Conservation (phyloP, 1,140 invertebrate genomes). For the Lucilia sericata region DNA sequence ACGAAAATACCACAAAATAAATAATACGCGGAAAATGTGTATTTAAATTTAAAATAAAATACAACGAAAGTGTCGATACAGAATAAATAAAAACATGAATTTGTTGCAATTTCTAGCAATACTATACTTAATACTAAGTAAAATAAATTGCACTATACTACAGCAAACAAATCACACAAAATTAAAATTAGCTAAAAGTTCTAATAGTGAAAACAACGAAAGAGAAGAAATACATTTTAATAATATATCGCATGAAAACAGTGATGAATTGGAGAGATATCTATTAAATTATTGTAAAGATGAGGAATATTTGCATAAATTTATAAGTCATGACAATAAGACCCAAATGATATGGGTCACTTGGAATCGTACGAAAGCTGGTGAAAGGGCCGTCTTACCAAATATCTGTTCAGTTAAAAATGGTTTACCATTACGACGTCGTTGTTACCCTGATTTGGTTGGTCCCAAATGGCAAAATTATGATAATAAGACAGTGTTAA, state of each 20-base stretch:
- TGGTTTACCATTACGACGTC: conserved; percentile 20
- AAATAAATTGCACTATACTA: background rate
- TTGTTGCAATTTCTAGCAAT: background rate
- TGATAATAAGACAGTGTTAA: background rate
- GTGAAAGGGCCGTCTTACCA: conserved; percentile 1
- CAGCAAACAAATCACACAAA: background rate
- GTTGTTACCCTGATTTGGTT: background rate
- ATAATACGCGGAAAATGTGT: conserved; percentile 6
- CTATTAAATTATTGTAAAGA: background rate
- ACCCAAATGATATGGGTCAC: conserved; percentile 13
- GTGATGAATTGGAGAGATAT: background rate
- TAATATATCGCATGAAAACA: background rate
- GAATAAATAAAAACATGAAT: background rate
- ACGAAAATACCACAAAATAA: conserved; percentile 2
- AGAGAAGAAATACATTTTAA: background rate
- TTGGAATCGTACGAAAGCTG: conserved; percentile 20
- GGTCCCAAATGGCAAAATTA: background rate
- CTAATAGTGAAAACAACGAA: background rate
- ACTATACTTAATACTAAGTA: background rate
- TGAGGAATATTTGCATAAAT: conserved; percentile 4
- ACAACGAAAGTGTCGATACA: background rate
- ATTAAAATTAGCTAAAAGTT: background rate
- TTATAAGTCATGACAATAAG: background rate
- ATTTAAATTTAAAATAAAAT: background rate
- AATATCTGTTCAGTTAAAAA: conserved; percentile 15